Evolutionary conservation across 2,888 invertebrate species (phyloP), one percentile per base, ranked within the genome.

Genomic region (Cephus sareptanus): DNA sequence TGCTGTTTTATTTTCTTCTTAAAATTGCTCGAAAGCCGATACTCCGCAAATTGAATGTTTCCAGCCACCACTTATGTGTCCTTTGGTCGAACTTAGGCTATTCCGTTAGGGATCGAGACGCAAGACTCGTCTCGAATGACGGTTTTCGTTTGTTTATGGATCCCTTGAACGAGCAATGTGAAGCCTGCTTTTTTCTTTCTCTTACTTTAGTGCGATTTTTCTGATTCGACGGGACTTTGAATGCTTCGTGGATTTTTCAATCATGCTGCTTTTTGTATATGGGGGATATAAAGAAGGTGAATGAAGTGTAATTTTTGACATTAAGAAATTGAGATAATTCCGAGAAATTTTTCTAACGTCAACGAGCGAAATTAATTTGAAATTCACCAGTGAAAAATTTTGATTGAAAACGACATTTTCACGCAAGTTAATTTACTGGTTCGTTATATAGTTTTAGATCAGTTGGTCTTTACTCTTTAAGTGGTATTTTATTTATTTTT

Each of bases 11-110:
- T 79, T 76, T 74, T 76, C 76, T 37, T 76, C 79, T 79, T 79
- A 79, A 79, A 79, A 79, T 79, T 76, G 73, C 73, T 31, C 35
- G 79, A 74, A 79, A 79, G 79, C 79, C 84, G 89, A 90, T 89
- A 89, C 86, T 84, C 83, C 79, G 81, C 83, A 88, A 89, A 89
- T 90, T 88, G 89, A 89, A 90, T 89, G 88, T 89, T 87, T 86
- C 83, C 79, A 79, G 79, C 80, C 80, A 81, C 83, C 82, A 83
- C 84, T 85, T 84, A 81, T 78, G 9, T 56, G 56, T 56, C 56
- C 69, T 68, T 74, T 79, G 79, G 81, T 82, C 79, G 81, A 79
- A 81, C 78, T 77, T 79, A 79, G 80, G 73, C 76, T 69, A 73
- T 71, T 56, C 74, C 73, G 74, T 75, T 34, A 6, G 74, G 34